A percentile compares a stretch with the other conserved stretches of the same genome.
phyloP scores from a whole-genome alignment of 2,113 vertebrate species.

The Lepus timidus region DNA sequence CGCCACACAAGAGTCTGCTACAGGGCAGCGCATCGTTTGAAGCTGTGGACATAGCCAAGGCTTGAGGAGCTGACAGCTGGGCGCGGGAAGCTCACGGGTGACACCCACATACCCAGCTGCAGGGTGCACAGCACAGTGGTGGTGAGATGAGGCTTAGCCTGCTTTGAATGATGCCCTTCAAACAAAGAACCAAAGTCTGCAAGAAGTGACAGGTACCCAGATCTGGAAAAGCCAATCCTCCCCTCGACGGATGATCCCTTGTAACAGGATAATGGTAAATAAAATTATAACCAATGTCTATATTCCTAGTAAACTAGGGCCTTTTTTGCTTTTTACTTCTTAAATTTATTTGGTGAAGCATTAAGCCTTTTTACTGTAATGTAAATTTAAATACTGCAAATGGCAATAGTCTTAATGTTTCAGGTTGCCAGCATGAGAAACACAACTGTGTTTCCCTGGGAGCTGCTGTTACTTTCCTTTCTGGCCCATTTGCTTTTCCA shows the following conservation, averaged over 20 bases:
- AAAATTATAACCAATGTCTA: neutral
- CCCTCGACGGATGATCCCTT: neutral
- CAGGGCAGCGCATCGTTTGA: neutral
- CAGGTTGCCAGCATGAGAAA: neutral
- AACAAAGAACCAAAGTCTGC: neutral
- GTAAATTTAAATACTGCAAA: neutral
- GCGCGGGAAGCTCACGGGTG: neutral
- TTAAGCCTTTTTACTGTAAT: no score
- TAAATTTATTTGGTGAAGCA: no score
- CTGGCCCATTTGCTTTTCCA: neutral
- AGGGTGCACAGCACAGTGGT: no score
- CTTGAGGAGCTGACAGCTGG: neutral
- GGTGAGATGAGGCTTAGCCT: neutral
- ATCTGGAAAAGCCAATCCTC: neutral
- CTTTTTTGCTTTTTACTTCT: no score
- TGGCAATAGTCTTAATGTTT: neutral
- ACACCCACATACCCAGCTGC: neutral
- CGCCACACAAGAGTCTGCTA: neutral
- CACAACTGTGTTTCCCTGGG: neutral
- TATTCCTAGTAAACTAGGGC: no score
- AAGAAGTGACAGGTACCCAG: neutral
- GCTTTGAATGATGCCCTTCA: neutral
- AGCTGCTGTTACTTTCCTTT: neutral
- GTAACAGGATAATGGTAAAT: neutral
- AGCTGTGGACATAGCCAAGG: neutral